A percentile compares a stretch with the other conserved stretches of the same genome.
These are phyloP conservation scores for Gobiocypris rarus DNA, from an alignment of 2,113 vertebrate species.

Conservation along the genomic window DNA sequence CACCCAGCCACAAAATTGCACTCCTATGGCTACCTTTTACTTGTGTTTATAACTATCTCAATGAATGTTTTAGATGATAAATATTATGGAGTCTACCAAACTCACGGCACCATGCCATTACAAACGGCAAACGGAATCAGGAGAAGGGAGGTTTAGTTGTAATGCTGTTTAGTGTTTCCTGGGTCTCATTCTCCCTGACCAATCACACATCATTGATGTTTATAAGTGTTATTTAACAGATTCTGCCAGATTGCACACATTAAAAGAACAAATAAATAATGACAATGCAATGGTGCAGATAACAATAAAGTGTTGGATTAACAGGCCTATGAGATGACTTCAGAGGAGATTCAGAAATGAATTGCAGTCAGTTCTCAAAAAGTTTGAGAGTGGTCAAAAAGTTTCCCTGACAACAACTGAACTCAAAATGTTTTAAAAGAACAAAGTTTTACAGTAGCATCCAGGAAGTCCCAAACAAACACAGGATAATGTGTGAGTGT, in stretches of 20 bases:
- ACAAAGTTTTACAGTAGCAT: slow-evolving; percentile 19
- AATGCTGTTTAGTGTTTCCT: not conserved
- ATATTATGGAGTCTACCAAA: not conserved
- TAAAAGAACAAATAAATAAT: not conserved
- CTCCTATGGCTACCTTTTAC: not conserved
- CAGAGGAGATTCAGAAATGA: not conserved
- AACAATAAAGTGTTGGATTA: not conserved
- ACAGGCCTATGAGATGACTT: not conserved
- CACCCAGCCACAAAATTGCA: not conserved
- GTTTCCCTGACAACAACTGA: slow-evolving; percentile 13
- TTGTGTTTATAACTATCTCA: not conserved
- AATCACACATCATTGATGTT: not conserved
- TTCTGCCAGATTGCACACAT: not conserved
- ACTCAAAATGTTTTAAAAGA: slow-evolving; percentile 14
- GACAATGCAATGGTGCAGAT: not conserved
- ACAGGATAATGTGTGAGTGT: slow-evolving; percentile 30
- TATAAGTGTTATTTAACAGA: not conserved
- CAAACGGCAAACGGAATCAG: not conserved
- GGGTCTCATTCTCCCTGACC: not conserved
- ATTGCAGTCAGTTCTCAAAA: slow-evolving; percentile 15
- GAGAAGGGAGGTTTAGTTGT: slow-evolving; percentile 12
- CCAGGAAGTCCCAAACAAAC: slow-evolving; percentile 40
- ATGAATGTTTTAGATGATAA: not conserved
- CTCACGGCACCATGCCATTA: not conserved
- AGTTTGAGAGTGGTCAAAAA: not conserved